Percentiles rank a stretch among this genome's conserved stretches.
Evolutionary conservation across 1,140 invertebrate genomes (phyloP).

Genomic region (Hycleus cichorii): DNA sequence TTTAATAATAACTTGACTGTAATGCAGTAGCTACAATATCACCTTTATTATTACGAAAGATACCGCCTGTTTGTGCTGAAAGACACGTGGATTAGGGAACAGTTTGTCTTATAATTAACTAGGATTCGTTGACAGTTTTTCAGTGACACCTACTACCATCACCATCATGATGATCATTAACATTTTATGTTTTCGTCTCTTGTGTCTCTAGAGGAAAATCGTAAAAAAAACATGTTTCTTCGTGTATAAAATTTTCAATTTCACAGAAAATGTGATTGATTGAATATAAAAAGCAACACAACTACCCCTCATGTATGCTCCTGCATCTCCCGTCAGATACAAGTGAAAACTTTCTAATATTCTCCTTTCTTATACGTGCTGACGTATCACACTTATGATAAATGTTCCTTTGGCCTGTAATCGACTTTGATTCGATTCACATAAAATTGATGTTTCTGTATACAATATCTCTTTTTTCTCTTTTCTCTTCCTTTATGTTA

Average conservation of each 20-base stretch:
- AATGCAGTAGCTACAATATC: constrained; percentile 29
- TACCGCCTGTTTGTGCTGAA: constrained; percentile 18
- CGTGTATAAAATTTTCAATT: constrained; percentile 31
- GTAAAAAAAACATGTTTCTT: constrained; percentile 5
- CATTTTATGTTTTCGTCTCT: no score
- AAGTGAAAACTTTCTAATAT: constrained; percentile 14
- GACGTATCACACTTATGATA: constrained; percentile 29
- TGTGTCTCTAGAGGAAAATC: no score
- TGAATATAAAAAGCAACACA: constrained; percentile 25
- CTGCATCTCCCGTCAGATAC: constrained; percentile 13
- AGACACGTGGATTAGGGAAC: constrained; percentile 21
- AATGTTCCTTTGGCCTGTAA: constrained; percentile 26
- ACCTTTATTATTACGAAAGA: constrained; percentile 23
- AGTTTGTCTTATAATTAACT: constrained; percentile 24
- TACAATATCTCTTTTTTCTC: background rate
- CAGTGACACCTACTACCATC: no score
- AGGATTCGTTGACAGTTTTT: background rate
- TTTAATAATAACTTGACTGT: constrained; percentile 28
- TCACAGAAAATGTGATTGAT: constrained; percentile 30
- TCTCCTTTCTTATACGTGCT: constrained; percentile 23
- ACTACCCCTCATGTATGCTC: constrained; percentile 15
- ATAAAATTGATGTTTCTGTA: constrained; percentile 3
- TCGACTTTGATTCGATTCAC: constrained; percentile 31
- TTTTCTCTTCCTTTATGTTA: background rate
- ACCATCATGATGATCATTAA: no score